phyloP scores from a whole-genome alignment of 2,888 invertebrate species.

The Osedax frankpressi region DNA sequence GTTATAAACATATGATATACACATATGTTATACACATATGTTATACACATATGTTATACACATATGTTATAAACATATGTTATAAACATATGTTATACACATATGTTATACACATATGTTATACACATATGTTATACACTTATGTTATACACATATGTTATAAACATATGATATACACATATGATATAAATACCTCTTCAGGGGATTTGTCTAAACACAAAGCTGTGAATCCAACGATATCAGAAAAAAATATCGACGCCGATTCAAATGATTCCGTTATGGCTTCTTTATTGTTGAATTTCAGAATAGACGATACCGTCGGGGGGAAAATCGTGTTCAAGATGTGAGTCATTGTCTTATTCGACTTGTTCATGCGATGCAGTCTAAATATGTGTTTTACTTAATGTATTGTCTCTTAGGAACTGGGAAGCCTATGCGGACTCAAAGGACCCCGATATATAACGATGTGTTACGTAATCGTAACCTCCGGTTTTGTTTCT shows the following conservation, averaged over 20 bases:
- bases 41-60: too few species aligned
- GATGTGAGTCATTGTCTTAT: background rate
- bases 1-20: too few species aligned
- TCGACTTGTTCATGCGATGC: background rate
- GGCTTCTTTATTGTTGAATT: background rate
- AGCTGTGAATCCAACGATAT: conserved; percentile 6
- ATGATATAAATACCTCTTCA: background rate
- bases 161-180: too few species aligned
- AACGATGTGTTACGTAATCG: too few species aligned
- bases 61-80: too few species aligned
- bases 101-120: background rate
- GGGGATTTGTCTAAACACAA: background rate
- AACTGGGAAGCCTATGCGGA: too few species aligned
- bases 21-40: too few species aligned
- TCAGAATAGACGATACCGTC: background rate
- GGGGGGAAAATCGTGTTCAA: conserved; percentile 4
- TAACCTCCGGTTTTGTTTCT: too few species aligned
- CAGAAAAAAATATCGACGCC: background rate
- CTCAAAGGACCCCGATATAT: too few species aligned
- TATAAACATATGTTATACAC: too few species aligned
- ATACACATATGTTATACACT: background rate
- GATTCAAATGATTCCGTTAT: background rate
- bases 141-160: background rate
- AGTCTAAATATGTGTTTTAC: too few species aligned
- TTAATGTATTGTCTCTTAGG: too few species aligned